Base-by-base conservation (phyloP, 1,140 invertebrate genomes). In the Ips typographus region DNA sequence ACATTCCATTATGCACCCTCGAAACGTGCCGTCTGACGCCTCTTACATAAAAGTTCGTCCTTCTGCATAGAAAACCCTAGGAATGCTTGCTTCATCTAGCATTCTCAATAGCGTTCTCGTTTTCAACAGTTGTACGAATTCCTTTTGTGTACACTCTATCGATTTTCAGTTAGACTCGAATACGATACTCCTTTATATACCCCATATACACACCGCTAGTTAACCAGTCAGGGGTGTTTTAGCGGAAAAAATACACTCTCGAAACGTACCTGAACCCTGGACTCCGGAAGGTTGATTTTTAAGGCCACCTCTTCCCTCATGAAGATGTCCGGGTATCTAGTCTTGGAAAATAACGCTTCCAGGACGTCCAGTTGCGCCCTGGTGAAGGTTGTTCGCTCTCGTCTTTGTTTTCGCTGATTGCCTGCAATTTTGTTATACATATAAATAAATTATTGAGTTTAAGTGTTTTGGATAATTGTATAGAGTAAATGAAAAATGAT, bases 251-350 rank as follows among this genome's bases (percentile, higher is more conserved):
- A 49, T 6, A 49, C 44, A 6, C 44, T 8, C 1, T 49, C 22
- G 22, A 49, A 49, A 49, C 6, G 70, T 83, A 98, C 97, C 92
- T 99, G 98, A 52, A 99, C 97, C 83, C 98, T 87, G 37, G 96
- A 98, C 82, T 99, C 98, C 0, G 97, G 96, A 41, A 99, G 84
- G 83, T 96, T 98, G 77, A 99, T 99, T 83, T 99, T 99, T 60
- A 98, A 82, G 0, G 98, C 98, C 7, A 99, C 97, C 83, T 99
- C 98, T 79, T 99, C 98, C 62, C 98, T 85, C 96, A 99, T 98
- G 82, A 99, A 99, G 78, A 99, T 99, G 81, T 99, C 98, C 1
- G 98, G 98, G 80, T 99, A 99, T 63, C 96, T 85, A 1, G 96
- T 99, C 83, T 98, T 98, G 60, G 90, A 89, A 83, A 99, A 99